Percentiles rank a stretch among this genome's conserved stretches.
Evolutionary conservation across 2,888 invertebrate species (phyloP).

Genomic region (Boloria euphrosyne): DNA sequence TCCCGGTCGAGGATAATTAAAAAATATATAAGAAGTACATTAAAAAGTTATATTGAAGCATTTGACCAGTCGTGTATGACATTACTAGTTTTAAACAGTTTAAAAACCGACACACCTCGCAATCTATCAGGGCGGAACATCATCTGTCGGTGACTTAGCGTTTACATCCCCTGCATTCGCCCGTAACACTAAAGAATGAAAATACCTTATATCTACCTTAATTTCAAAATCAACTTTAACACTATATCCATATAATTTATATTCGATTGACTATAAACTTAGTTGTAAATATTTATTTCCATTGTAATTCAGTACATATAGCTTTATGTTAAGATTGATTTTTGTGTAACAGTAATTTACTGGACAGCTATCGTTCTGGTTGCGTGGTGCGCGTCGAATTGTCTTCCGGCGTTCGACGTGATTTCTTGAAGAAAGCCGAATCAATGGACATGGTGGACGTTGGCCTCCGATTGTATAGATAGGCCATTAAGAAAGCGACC

Average conservation of each 20-base stretch:
- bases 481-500: constrained; percentile 15
- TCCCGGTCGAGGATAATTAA: not conserved
- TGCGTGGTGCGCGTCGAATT: constrained; percentile 72
- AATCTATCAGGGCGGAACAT: constrained; percentile 71
- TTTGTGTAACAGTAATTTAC: constrained; percentile 36
- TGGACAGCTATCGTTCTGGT: constrained; percentile 62
- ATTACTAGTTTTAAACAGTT: constrained; percentile 29
- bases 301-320: constrained; percentile 30
- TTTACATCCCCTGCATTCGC: constrained; percentile 62
- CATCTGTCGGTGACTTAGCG: constrained; percentile 71
- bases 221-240: constrained; percentile 42
- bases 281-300: not conserved
- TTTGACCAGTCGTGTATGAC: constrained; percentile 20
- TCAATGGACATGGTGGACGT: constrained; percentile 77
- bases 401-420: constrained; percentile 79
- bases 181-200: constrained; percentile 64
- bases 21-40: not conserved
- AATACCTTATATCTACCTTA: constrained; percentile 47
- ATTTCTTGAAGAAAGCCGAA: constrained; percentile 79
- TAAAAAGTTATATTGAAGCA: constrained; percentile 7
- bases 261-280: constrained; percentile 19
- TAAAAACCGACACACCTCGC: constrained; percentile 42
- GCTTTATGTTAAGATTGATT: constrained; percentile 34
- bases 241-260: constrained; percentile 23
- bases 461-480: constrained; percentile 67